Evolutionary conservation across 2,113 vertebrate genomes (phyloP).

Genomic region (Bubo blakistoni): DNA sequence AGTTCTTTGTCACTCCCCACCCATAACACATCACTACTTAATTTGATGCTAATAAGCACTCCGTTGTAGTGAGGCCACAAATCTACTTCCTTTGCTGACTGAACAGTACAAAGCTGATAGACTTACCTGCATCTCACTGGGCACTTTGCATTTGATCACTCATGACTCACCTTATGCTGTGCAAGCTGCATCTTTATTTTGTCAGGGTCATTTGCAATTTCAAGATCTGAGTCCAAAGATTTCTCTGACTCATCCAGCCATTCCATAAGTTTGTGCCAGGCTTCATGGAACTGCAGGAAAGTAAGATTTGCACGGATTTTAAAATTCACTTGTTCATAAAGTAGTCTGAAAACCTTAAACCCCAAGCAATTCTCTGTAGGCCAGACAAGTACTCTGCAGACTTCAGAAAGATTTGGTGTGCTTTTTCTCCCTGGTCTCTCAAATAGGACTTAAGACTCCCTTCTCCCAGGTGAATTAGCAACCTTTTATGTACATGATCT

Average conservation of each 20-base stretch:
- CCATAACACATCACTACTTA: background rate
- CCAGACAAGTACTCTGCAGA: background rate
- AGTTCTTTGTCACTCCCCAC: background rate
- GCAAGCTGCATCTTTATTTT: conserved; percentile 92
- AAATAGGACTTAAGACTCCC: background rate
- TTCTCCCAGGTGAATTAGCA: background rate
- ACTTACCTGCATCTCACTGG: background rate
- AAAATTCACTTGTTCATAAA: background rate
- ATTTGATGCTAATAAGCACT: background rate
- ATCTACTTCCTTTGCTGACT: background rate
- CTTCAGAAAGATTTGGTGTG: background rate
- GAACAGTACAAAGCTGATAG: background rate
- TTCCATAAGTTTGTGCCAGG: conserved; percentile 95
- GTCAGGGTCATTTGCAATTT: conserved; percentile 97
- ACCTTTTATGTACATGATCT: background rate
- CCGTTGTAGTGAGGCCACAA: background rate
- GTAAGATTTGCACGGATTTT: background rate
- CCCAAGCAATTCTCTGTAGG: background rate
- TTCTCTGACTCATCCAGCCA: conserved; percentile 96
- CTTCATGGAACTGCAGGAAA: conserved; percentile 88
- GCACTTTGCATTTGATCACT: background rate
- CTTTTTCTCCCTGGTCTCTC: background rate
- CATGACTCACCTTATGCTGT: conserved; percentile 89
- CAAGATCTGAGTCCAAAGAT: conserved; percentile 90
- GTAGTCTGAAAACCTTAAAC: background rate